These are phyloP conservation scores for Lynx canadensis DNA, from an alignment of 2,113 vertebrate genomes.

Conservation along the genomic window DNA sequence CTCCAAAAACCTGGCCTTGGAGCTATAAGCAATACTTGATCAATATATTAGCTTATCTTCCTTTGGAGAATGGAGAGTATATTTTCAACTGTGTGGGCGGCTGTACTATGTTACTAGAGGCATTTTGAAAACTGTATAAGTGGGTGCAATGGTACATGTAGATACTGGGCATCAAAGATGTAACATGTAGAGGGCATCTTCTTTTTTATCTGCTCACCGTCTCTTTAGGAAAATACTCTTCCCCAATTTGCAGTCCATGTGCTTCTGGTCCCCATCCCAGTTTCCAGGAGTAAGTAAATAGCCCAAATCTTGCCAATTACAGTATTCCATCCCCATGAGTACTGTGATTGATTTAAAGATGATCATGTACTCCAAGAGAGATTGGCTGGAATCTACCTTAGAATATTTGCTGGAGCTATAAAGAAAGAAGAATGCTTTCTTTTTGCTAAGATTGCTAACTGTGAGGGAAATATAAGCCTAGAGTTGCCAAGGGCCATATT, in stretches of 20 bases:
- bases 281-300: neutral
- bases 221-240: neutral
- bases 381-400: neutral
- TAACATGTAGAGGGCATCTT: neutral
- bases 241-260: neutral
- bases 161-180: neutral
- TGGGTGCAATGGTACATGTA: neutral
- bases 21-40: neutral
- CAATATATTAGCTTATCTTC: neutral
- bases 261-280: neutral
- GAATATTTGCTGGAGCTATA: neutral
- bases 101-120: neutral
- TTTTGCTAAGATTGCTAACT: neutral
- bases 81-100: neutral
- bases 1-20: neutral
- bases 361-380: neutral
- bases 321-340: neutral
- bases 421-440: neutral
- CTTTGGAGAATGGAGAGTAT: neutral
- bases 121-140: neutral
- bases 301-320: neutral
- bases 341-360: neutral
- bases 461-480: neutral
- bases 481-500: neutral
- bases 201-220: neutral